These are phyloP conservation scores for Limnephilus auricula DNA, from an alignment of 2,888 invertebrate genomes.

Conservation along the genomic window DNA sequence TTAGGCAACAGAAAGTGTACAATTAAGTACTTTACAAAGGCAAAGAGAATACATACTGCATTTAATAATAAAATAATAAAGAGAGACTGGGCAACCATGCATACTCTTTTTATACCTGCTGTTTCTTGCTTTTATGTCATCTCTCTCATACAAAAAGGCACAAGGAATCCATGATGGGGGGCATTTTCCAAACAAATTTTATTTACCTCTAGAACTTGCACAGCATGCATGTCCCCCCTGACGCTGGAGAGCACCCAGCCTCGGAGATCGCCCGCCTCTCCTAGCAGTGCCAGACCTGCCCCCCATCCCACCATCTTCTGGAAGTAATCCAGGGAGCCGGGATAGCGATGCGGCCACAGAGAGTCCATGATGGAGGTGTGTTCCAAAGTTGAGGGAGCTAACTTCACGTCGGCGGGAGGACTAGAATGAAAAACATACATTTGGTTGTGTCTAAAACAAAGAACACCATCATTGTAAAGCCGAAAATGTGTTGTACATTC, in stretches of 20 bases:
- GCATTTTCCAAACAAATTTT: neutral
- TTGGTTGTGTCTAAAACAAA: no score
- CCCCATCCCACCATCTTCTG: conserved; percentile 45
- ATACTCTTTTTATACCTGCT: no score
- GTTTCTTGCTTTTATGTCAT: neutral
- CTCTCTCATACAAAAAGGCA: no score
- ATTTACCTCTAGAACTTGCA: conserved; percentile 54
- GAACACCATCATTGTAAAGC: no score
- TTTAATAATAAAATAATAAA: no score
- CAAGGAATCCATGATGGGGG: neutral
- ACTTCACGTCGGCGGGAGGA: conserved; percentile 35
- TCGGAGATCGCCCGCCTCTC: conserved; percentile 45
- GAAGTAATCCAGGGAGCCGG: conserved; percentile 61
- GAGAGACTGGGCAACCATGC: no score
- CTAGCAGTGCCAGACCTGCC: conserved; percentile 28
- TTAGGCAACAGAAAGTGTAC: no score
- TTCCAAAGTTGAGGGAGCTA: neutral
- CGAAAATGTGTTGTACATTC: no score
- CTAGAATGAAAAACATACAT: neutral
- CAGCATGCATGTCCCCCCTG: conserved; percentile 60
- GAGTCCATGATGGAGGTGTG: conserved; percentile 54
- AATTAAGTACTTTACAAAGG: no score
- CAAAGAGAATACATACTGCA: no score
- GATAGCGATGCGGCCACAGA: conserved; percentile 59
- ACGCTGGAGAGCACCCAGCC: conserved; percentile 57